Evolutionary conservation across 2,113 vertebrate genomes (phyloP).

Genomic region (Loxodonta africana): DNA sequence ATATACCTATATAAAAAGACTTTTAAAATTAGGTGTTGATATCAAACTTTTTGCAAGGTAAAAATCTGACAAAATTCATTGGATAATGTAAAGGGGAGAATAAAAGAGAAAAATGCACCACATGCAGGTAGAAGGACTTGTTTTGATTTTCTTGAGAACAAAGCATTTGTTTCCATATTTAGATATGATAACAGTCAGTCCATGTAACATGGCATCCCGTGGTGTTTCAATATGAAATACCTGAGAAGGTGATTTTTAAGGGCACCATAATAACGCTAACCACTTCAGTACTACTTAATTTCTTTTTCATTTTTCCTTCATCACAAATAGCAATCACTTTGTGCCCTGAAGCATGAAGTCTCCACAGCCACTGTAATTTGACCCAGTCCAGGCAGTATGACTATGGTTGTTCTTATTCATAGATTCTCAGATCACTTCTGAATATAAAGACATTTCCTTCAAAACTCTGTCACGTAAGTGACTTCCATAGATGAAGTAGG

Average conservation of each 20-base stretch:
- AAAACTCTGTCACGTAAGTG: neutral
- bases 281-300: constrained; percentile 39
- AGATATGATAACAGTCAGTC: neutral
- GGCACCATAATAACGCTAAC: neutral
- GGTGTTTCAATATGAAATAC: constrained; percentile 32
- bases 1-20: neutral
- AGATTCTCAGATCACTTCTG: constrained; percentile 56
- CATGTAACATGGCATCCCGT: neutral
- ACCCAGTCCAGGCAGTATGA: neutral
- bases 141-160: constrained; percentile 26
- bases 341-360: constrained; percentile 54
- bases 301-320: constrained; percentile 59
- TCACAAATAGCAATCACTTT: constrained; percentile 55
- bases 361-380: neutral
- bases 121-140: neutral
- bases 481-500: constrained; percentile 10
- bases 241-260: constrained; percentile 33
- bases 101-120: neutral
- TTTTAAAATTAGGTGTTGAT: constrained; percentile 34
- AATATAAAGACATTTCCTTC: constrained; percentile 45
- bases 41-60: neutral
- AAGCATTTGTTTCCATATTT: constrained; percentile 15
- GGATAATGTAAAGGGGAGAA: neutral
- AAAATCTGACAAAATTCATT: constrained; percentile 35
- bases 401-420: constrained; percentile 6